phyloP scores from a whole-genome alignment of 2,888 invertebrate species.

The Phymatocera aterrima region DNA sequence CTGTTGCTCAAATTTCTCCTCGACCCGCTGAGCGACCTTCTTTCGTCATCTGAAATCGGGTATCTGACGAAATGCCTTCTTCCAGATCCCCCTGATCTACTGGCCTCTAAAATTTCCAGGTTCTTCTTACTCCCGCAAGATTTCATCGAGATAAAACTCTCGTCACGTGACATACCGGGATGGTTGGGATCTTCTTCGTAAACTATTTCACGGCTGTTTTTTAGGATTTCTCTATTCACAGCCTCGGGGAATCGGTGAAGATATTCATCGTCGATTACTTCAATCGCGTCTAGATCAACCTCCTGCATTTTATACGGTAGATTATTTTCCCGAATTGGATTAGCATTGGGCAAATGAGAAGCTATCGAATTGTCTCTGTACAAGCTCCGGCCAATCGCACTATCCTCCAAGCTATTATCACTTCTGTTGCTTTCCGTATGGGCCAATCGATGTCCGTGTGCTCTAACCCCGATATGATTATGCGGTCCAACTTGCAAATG shows the following conservation, averaged over 20 bases:
- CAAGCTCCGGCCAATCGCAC: conserved; percentile 49
- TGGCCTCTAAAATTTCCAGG: conserved; percentile 31
- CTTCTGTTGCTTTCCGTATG: conserved; percentile 60
- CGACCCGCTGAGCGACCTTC: conserved; percentile 52
- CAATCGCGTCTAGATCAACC: conserved; percentile 62
- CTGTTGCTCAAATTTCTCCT: conserved; percentile 49
- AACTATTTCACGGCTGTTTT: conserved; percentile 64
- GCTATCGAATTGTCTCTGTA: conserved; percentile 54
- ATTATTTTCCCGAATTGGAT: conserved; percentile 42
- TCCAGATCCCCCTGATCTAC: conserved; percentile 31
- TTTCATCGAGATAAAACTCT: conserved; percentile 47
- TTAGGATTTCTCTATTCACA: conserved; percentile 63
- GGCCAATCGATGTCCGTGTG: conserved; percentile 44
- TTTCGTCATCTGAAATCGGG: conserved; percentile 50
- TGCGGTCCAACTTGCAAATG: conserved; percentile 47
- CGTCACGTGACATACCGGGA: conserved; percentile 52
- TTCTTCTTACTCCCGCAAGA: conserved; percentile 16
- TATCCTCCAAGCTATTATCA: conserved; percentile 63
- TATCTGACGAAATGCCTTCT: conserved; percentile 47
- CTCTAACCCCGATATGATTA: conserved; percentile 32
- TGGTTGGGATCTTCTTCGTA: conserved; percentile 59
- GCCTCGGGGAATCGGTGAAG: conserved; percentile 64
- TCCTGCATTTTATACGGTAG: conserved; percentile 58
- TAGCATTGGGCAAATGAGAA: conserved; percentile 46
- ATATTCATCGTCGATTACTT: conserved; percentile 62